Conservation (phyloP, 2,888 invertebrate genomes). For the Acanthosoma haemorrhoidale region DNA sequence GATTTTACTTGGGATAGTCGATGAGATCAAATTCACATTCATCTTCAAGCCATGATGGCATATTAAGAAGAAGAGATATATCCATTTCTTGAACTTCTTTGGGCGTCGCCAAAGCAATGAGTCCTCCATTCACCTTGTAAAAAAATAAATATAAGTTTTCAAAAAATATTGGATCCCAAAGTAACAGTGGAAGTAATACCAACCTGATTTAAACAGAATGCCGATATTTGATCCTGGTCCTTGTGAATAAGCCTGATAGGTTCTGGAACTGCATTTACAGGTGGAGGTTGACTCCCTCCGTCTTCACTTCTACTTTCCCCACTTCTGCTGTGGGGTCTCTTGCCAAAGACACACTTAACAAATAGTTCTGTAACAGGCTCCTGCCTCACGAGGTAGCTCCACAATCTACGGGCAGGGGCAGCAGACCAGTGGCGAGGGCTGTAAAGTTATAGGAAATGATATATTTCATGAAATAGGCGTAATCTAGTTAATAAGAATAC, state of each 20-base stretch:
- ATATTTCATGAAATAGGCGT: neutral
- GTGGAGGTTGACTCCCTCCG: neutral
- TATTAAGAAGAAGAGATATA: slow-evolving; percentile 82
- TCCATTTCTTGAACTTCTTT: slow-evolving; percentile 98
- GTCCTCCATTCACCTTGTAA: slow-evolving; percentile 64
- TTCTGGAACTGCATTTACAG: slow-evolving; percentile 48
- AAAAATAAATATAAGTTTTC: neutral
- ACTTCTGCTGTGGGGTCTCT: slow-evolving; percentile 43
- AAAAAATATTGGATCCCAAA: neutral
- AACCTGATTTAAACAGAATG: slow-evolving; percentile 93
- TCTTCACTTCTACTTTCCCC: slow-evolving; percentile 8
- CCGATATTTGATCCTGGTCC: slow-evolving; percentile 95
- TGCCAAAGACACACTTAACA: slow-evolving; percentile 89
- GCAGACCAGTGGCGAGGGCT: slow-evolving; percentile 63
- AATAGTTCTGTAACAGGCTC: slow-evolving; percentile 90
- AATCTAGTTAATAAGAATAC: neutral
- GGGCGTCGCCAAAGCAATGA: slow-evolving; percentile 88
- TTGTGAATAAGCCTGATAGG: slow-evolving; percentile 95
- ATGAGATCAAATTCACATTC: slow-evolving; percentile 95
- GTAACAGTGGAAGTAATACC: neutral
- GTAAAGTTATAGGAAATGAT: slow-evolving; percentile 29
- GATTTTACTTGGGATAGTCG: slow-evolving; percentile 61
- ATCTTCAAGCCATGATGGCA: slow-evolving; percentile 91
- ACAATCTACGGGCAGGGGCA: slow-evolving; percentile 74
- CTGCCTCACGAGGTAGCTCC: slow-evolving; percentile 90